Conservation (phyloP, 2,113 vertebrate genomes). For the Sula dactylatra region DNA sequence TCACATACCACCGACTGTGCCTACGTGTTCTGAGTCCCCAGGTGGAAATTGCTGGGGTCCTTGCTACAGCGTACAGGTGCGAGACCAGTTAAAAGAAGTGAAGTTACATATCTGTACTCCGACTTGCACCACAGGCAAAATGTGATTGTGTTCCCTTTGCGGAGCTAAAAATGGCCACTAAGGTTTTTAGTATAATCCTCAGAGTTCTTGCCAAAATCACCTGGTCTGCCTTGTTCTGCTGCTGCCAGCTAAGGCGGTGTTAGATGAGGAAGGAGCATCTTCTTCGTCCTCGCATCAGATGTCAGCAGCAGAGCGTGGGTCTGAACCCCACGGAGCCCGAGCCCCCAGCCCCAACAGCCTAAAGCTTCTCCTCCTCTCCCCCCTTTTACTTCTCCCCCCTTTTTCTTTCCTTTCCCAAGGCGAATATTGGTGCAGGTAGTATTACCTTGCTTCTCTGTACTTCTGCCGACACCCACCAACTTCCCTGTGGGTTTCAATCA, state of each 20-base stretch:
- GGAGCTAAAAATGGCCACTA: neutral
- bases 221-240: neutral
- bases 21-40: neutral
- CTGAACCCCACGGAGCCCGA: neutral
- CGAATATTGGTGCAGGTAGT: neutral
- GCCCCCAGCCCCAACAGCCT: neutral
- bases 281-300: accelerated
- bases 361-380: neutral
- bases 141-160: neutral
- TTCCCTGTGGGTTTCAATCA: neutral
- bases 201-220: neutral
- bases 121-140: neutral
- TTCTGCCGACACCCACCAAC: neutral
- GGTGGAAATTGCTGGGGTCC: neutral
- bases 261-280: neutral
- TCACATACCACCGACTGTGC: neutral
- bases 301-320: neutral
- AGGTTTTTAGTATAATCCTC: neutral
- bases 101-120: neutral
- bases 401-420: neutral
- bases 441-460: neutral
- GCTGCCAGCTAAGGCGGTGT: neutral
- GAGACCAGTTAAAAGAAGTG: neutral
- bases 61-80: accelerated
- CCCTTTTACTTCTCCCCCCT: neutral